phyloP scores from a whole-genome alignment of 2,888 invertebrate species.

The Heliconius sara region DNA sequence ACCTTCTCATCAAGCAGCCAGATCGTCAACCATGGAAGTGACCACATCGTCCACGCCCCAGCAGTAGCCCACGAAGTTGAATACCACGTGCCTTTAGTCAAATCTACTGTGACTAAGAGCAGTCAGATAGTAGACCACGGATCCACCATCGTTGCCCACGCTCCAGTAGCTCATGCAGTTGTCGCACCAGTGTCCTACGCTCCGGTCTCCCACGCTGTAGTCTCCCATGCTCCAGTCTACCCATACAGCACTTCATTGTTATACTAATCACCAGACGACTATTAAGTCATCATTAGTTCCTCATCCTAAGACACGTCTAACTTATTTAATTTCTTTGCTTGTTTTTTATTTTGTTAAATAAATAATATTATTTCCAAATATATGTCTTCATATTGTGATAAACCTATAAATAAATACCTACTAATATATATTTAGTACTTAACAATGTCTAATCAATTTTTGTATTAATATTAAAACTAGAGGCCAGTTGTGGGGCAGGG shows the following conservation, averaged over 20 bases:
- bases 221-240: slow-evolving; percentile 53
- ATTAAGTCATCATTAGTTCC: slow-evolving; percentile 71
- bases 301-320: slow-evolving; percentile 60
- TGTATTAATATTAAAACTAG: no score
- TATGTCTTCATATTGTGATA: no score
- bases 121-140: slow-evolving; percentile 79
- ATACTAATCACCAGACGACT: slow-evolving; percentile 49
- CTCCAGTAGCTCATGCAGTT: slow-evolving; percentile 47
- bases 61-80: slow-evolving; percentile 46
- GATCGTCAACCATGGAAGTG: slow-evolving; percentile 63
- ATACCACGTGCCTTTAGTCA: slow-evolving; percentile 59
- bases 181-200: slow-evolving; percentile 53
- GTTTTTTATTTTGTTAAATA: no score
- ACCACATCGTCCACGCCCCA: slow-evolving; percentile 57
- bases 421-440: no score
- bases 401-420: no score
- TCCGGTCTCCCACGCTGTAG: slow-evolving; percentile 43
- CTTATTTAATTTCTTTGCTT: no score
- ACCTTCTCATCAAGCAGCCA: slow-evolving; percentile 63
- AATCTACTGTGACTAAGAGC: slow-evolving; percentile 77
- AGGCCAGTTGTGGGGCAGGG: background rate
- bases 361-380: no score
- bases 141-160: slow-evolving; percentile 60
- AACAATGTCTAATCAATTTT: no score
- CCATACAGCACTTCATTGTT: slow-evolving; percentile 27